Conservation (phyloP, 2,113 vertebrate genomes). For the Pseudopodoces humilis region DNA sequence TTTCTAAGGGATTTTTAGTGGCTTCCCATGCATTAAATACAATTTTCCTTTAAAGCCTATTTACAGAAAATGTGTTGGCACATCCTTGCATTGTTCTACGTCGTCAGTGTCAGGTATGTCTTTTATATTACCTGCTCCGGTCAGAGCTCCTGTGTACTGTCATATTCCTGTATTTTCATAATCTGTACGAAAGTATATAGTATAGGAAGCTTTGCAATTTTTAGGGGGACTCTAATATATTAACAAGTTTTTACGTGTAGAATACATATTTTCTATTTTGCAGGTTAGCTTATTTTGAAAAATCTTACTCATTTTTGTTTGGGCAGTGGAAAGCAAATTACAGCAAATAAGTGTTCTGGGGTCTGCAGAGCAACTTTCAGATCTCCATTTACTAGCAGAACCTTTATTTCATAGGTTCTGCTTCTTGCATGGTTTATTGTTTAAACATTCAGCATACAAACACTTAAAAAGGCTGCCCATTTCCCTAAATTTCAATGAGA, state of each 20-base stretch:
- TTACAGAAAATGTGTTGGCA: slow-evolving; percentile 96
- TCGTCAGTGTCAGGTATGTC: slow-evolving; percentile 92
- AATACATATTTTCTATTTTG: background rate
- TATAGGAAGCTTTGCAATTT: background rate
- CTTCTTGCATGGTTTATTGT: background rate
- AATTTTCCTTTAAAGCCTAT: slow-evolving; percentile 80
- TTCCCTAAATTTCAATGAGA: background rate
- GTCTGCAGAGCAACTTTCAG: background rate
- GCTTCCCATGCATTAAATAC: background rate
- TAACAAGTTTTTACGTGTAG: background rate
- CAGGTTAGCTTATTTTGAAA: background rate
- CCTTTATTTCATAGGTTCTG: background rate
- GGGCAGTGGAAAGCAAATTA: background rate
- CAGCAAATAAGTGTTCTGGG: background rate
- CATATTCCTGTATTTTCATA: background rate
- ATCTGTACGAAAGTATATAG: background rate
- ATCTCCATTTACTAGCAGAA: background rate
- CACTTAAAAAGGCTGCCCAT: background rate
- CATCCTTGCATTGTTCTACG: slow-evolving; percentile 96
- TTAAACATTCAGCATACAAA: background rate
- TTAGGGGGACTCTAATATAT: background rate
- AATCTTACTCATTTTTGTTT: background rate
- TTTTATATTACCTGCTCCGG: background rate
- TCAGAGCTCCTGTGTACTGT: background rate
- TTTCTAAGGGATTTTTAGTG: background rate